These are phyloP conservation scores for Pyralis farinalis DNA, from an alignment of 2,888 invertebrate genomes.

Conservation along the genomic window DNA sequence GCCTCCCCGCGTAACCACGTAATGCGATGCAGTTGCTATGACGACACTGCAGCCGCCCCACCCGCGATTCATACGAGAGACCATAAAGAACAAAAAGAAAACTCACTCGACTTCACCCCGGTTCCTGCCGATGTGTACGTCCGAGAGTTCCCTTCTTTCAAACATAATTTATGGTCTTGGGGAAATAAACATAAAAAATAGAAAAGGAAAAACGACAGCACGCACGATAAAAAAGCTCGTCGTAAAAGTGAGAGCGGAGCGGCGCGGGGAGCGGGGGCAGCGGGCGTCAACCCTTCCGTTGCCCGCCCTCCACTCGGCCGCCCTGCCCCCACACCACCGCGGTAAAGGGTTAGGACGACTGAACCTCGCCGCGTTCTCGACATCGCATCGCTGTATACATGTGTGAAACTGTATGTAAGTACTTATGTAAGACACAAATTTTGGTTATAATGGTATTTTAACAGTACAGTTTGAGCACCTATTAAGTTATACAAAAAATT, in stretches of 20 bases:
- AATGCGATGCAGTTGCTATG: constrained; percentile 74
- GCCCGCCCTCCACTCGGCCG: constrained; percentile 55
- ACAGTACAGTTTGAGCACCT: no score
- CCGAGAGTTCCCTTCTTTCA: constrained; percentile 81
- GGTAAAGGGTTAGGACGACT: constrained; percentile 74
- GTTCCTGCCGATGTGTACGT: constrained; percentile 74
- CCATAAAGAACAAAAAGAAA: constrained; percentile 75
- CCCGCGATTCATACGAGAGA: constrained; percentile 54
- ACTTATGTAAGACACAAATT: no score
- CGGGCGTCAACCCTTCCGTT: constrained; percentile 76
- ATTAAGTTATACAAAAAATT: no score
- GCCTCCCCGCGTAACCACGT: constrained; percentile 30
- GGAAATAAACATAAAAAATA: constrained; percentile 82
- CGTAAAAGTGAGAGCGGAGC: constrained; percentile 71
- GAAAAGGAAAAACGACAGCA: constrained; percentile 81
- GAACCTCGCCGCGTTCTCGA: constrained; percentile 46
- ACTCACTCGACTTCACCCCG: constrained; percentile 71
- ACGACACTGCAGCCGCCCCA: constrained; percentile 67
- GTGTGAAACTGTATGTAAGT: not conserved
- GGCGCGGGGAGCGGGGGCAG: constrained; percentile 45
- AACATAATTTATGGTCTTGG: constrained; percentile 82
- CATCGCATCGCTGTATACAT: constrained; percentile 27
- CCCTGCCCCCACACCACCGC: constrained; percentile 47
- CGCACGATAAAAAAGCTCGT: constrained; percentile 80
- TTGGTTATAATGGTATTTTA: no score